Evolutionary conservation across 2,888 invertebrate species (phyloP).

Genomic region (Drosophila anomalata): DNA sequence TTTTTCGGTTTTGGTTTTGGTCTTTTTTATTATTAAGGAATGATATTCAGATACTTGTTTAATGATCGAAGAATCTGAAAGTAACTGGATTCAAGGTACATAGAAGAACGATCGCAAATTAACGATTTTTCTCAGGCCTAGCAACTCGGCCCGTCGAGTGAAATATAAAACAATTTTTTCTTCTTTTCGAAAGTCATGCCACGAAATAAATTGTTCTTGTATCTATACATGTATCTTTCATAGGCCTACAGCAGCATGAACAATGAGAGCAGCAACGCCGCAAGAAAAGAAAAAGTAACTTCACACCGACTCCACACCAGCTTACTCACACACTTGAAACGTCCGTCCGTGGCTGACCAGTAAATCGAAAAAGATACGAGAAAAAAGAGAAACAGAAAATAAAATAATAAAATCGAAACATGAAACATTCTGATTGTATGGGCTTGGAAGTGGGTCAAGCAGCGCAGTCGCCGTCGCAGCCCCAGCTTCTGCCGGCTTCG

Average conservation of each 20-base stretch:
- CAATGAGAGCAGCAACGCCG: slow-evolving; percentile 74
- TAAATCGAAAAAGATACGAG: slow-evolving; percentile 71
- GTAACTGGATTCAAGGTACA: slow-evolving; percentile 28
- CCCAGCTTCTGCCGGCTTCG: slow-evolving; percentile 30
- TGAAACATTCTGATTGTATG: slow-evolving; percentile 83
- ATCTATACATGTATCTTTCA: slow-evolving; percentile 58
- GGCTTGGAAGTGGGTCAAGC: slow-evolving; percentile 74
- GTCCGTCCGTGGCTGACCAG: slow-evolving; percentile 51
- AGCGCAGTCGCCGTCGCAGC: slow-evolving; percentile 14
- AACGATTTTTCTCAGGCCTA: slow-evolving; percentile 19
- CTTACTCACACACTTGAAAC: slow-evolving; percentile 29
- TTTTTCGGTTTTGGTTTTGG: slow-evolving; percentile 26
- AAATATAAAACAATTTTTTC: slow-evolving; percentile 33
- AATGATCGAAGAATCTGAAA: slow-evolving; percentile 43
- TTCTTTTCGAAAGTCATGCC: slow-evolving; percentile 62
- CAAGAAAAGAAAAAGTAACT: slow-evolving; percentile 77
- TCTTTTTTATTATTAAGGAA: slow-evolving; percentile 13
- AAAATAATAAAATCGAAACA: slow-evolving; percentile 80
- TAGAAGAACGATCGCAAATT: slow-evolving; percentile 11
- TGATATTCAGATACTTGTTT: slow-evolving; percentile 12
- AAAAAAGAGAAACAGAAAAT: slow-evolving; percentile 70
- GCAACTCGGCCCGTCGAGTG: slow-evolving; percentile 13
- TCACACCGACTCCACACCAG: slow-evolving; percentile 52
- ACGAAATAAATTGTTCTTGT: slow-evolving; percentile 77
- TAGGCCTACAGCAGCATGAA: slow-evolving; percentile 71